phyloP scores from a whole-genome alignment of 2,797 vertebrate genomes.

The Cephalopachus bancanus region DNA sequence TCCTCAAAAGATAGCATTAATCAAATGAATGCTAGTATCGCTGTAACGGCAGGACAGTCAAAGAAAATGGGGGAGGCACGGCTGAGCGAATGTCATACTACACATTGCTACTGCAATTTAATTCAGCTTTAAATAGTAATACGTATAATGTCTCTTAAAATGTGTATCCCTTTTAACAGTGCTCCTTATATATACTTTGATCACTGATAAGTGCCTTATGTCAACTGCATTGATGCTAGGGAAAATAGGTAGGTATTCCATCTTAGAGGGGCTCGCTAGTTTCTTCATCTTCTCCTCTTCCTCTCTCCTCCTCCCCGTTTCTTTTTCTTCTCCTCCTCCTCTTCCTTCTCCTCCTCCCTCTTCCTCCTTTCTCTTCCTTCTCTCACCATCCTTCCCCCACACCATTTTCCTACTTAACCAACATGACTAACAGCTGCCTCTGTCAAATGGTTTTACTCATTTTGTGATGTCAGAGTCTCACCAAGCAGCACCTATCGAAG shows the following conservation, averaged over 20 bases:
- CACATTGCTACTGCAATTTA: too few relatives aligned
- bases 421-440: neutral
- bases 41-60: too few relatives aligned
- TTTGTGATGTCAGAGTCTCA: neutral
- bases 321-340: neutral
- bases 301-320: too few relatives aligned
- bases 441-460: neutral
- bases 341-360: too few relatives aligned
- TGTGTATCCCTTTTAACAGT: too few relatives aligned
- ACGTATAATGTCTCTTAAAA: too few relatives aligned
- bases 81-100: too few relatives aligned
- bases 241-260: neutral
- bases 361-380: too few relatives aligned
- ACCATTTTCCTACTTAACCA: slow-evolving; percentile 17
- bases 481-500: neutral
- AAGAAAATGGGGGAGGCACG: too few relatives aligned
- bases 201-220: neutral
- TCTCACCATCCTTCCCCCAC: neutral
- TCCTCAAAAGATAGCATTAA: too few relatives aligned
- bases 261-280: neutral
- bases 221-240: neutral
- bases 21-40: too few relatives aligned
- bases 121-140: too few relatives aligned
- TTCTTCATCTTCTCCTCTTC: neutral
- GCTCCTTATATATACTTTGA: neutral